These are phyloP conservation scores for Molossus alvarezi DNA, from an alignment of 2,797 vertebrate species.

Conservation along the genomic window DNA sequence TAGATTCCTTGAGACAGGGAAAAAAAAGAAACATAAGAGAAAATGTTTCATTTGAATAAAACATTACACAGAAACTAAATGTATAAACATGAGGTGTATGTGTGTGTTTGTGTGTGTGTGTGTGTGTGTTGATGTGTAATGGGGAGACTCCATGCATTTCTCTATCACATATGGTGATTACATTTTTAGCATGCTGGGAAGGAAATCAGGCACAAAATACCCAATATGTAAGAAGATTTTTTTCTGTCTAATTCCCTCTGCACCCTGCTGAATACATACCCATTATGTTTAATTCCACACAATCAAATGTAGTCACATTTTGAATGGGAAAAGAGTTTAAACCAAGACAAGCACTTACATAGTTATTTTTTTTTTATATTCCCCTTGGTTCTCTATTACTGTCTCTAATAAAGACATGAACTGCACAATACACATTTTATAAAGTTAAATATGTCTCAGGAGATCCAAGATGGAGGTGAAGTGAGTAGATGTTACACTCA, in stretches of 20 bases:
- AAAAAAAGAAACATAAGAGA: background rate
- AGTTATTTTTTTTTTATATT: constrained; percentile 52
- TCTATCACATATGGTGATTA: constrained; percentile 65
- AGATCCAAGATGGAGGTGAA: background rate
- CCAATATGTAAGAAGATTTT: constrained; percentile 60
- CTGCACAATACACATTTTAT: background rate
- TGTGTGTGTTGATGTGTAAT: background rate
- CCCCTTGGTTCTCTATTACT: constrained; percentile 4
- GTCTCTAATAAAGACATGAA: constrained; percentile 57
- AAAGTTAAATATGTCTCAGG: constrained; percentile 58
- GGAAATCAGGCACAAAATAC: constrained; percentile 77
- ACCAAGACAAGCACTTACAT: constrained; percentile 35
- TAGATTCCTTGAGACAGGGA: background rate
- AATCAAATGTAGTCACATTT: background rate
- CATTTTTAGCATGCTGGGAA: constrained; percentile 74
- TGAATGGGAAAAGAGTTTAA: constrained; percentile 47
- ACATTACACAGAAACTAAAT: constrained; percentile 14
- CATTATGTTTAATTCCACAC: background rate
- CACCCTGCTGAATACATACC: background rate
- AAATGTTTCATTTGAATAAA: constrained; percentile 7
- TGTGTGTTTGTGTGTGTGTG: background rate
- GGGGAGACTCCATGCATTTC: background rate
- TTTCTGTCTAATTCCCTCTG: background rate
- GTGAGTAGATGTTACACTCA: background rate
- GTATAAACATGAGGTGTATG: background rate